Percentiles rank a stretch among this genome's conserved stretches.
Evolutionary conservation across 2,797 vertebrate species (phyloP).

Genomic region (Coilia nasus): DNA sequence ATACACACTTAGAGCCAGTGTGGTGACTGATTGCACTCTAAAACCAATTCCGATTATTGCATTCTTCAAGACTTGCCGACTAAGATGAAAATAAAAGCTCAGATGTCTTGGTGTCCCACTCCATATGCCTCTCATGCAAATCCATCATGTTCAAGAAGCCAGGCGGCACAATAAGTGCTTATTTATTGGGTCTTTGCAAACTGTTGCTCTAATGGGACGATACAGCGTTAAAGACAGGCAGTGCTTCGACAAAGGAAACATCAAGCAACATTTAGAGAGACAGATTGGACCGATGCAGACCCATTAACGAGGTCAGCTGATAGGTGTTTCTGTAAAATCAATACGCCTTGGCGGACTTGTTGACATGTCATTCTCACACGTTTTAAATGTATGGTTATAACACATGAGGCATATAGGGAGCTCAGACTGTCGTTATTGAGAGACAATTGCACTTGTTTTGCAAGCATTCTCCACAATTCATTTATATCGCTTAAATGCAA

Average conservation of each 20-base stretch:
- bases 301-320: neutral
- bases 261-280: neutral
- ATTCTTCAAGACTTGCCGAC: conserved; percentile 3
- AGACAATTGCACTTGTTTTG: neutral
- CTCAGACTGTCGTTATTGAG: neutral
- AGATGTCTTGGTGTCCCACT: neutral
- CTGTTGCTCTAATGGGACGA: neutral
- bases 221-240: neutral
- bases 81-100: conserved; percentile 13
- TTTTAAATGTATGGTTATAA: neutral
- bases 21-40: conserved; percentile 18
- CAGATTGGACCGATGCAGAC: neutral
- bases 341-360: neutral
- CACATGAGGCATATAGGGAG: neutral
- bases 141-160: neutral
- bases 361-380: neutral
- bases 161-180: neutral
- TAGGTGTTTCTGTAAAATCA: neutral
- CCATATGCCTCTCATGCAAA: neutral
- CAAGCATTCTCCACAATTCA: neutral
- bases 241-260: neutral
- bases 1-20: neutral
- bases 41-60: conserved; percentile 24
- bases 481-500: neutral
- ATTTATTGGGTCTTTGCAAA: neutral